phyloP scores from a whole-genome alignment of 2,113 vertebrate species.

The Lophotis ruficrista region DNA sequence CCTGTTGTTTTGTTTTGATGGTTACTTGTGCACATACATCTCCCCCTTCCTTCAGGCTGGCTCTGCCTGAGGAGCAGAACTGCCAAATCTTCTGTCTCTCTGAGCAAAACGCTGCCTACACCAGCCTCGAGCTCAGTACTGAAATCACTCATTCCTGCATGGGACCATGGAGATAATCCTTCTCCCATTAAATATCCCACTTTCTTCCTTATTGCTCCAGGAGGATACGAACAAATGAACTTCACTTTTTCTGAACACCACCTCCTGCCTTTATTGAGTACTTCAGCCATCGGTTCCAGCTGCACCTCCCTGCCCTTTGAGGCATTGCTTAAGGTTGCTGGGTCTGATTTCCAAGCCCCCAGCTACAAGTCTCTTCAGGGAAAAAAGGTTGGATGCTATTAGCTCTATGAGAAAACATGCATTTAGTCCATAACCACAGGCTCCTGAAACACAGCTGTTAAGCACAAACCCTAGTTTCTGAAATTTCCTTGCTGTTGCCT shows the following conservation, averaged over 20 bases:
- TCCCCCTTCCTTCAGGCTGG: not conserved
- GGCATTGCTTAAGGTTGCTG: not conserved
- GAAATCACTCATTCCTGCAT: not conserved
- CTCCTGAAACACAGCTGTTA: conserved; percentile 44
- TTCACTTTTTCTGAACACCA: not conserved
- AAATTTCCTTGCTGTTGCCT: conserved; percentile 37
- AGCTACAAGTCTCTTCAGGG: not conserved
- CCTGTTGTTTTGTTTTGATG: not conserved
- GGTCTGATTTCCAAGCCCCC: not conserved
- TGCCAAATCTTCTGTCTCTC: not conserved
- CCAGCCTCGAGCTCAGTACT: not conserved
- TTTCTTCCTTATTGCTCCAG: not conserved
- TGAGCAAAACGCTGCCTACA: not conserved
- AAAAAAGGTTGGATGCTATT: not conserved
- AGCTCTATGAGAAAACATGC: not conserved
- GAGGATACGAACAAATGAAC: not conserved
- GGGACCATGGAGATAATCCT: not conserved
- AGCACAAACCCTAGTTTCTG: not conserved
- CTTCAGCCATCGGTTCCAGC: not conserved
- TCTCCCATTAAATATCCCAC: not conserved
- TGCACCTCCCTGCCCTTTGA: not conserved
- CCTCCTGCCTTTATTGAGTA: not conserved
- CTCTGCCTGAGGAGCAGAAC: not conserved
- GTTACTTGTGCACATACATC: not conserved
- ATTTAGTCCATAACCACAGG: not conserved